phyloP scores from a whole-genome alignment of 2,113 vertebrate species.

The Proteles cristata region DNA sequence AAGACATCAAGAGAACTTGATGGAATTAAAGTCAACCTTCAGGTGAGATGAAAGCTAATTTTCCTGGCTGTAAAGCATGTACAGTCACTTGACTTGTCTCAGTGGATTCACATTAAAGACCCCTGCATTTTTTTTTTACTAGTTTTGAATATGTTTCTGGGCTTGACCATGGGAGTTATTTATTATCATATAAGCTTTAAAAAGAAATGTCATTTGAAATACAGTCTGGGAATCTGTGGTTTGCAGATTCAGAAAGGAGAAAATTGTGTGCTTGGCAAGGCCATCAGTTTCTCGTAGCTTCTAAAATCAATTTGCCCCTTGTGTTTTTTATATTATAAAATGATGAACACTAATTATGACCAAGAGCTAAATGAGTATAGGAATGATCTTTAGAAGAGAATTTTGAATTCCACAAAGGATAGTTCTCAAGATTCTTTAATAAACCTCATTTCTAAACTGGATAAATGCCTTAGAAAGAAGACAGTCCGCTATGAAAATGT shows the following conservation, averaged over 20 bases:
- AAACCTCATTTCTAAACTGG: background rate
- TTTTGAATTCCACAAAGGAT: conserved; percentile 4
- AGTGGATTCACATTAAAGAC: background rate
- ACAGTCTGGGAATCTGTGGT: background rate
- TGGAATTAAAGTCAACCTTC: conserved; percentile 95
- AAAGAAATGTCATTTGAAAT: conserved; percentile 44
- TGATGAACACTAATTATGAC: conserved; percentile 51
- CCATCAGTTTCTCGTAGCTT: conserved; percentile 1
- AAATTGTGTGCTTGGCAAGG: background rate
- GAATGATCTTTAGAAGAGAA: background rate
- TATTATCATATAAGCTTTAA: conserved; percentile 37
- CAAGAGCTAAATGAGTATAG: conserved; percentile 5
- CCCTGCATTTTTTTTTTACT: background rate
- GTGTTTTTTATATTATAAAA: conserved; percentile 48
- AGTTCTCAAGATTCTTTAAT: conserved; percentile 45
- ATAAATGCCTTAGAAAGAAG: background rate
- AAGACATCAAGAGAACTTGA: conserved; percentile 96
- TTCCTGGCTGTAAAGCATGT: background rate
- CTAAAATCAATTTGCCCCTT: conserved; percentile 22
- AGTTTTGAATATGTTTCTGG: background rate
- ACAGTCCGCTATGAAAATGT: background rate
- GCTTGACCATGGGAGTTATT: background rate
- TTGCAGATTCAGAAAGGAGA: conserved; percentile 7
- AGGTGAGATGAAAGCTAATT: conserved; percentile 86
- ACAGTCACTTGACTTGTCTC: background rate